Percentiles rank a stretch among this genome's conserved stretches.
Conservation (phyloP, 2,888 invertebrate genomes). For the Aleiodes testaceus region DNA sequence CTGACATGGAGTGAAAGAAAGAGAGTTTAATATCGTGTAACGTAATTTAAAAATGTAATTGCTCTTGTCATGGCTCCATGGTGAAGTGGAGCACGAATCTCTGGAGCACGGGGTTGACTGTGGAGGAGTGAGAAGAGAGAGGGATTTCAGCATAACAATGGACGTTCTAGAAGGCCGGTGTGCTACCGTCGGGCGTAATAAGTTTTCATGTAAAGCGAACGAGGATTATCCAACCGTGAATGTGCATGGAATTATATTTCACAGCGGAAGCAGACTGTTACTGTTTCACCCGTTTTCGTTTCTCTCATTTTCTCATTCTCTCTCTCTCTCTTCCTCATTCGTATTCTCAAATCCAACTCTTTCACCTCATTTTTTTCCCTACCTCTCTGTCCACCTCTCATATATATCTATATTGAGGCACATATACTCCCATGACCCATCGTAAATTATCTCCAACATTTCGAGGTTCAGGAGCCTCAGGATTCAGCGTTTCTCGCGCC, state of each 20-base stretch:
- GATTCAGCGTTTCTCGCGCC: conserved; percentile 25
- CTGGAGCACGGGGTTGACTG: conserved; percentile 50
- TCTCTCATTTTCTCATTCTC: conserved; percentile 37
- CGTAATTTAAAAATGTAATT: conserved; percentile 72
- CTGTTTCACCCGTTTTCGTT: conserved; percentile 54
- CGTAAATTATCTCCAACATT: conserved; percentile 45
- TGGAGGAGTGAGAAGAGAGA: conserved; percentile 40
- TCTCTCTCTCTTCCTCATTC: conserved; percentile 35
- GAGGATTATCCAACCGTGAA: conserved; percentile 71
- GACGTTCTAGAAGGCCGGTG: conserved; percentile 44
- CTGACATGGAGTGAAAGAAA: conserved; percentile 54
- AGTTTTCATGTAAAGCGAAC: conserved; percentile 71
- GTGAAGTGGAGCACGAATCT: conserved; percentile 55
- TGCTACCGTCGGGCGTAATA: conserved; percentile 66
- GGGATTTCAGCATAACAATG: conserved; percentile 46
- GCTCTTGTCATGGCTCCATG: conserved; percentile 69
- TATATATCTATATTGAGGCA: conserved; percentile 22
- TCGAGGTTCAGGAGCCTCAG: conserved; percentile 12
- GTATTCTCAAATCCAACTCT: conserved; percentile 33
- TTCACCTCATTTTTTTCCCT: neutral
- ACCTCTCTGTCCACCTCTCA: conserved; percentile 22
- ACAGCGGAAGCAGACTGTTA: conserved; percentile 70
- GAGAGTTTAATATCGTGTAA: conserved; percentile 70
- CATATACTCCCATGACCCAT: conserved; percentile 30
- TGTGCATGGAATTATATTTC: conserved; percentile 72